A percentile compares a stretch with the other conserved stretches of the same genome.
Conservation (phyloP, 1,140 invertebrate genomes). For the Orussus abietinus region DNA sequence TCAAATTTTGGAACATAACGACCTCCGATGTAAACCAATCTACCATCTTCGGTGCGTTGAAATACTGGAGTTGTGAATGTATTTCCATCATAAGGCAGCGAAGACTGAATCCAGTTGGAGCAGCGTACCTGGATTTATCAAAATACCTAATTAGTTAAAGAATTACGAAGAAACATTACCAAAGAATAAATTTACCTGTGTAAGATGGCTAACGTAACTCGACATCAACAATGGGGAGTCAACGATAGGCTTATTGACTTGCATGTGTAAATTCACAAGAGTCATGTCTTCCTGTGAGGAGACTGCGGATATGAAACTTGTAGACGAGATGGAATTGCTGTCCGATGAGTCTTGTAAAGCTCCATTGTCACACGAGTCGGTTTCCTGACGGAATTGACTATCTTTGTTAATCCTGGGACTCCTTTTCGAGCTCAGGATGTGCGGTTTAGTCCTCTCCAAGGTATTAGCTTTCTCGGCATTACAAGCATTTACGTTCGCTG, state of each 20-base stretch:
- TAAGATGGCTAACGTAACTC: conserved; percentile 89
- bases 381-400: conserved; percentile 23
- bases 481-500: conserved; percentile 39
- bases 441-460: conserved; percentile 40
- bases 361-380: conserved; percentile 30
- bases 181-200: conserved; percentile 62
- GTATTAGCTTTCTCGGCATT: conserved; percentile 42
- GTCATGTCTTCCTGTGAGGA: conserved; percentile 93
- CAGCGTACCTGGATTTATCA: conserved; percentile 52
- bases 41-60: conserved; percentile 69
- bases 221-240: conserved; percentile 92
- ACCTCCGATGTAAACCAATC: conserved; percentile 70
- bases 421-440: conserved; percentile 21
- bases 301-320: conserved; percentile 87
- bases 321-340: conserved; percentile 72
- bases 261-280: conserved; percentile 90
- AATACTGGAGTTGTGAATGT: conserved; percentile 73
- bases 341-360: conserved; percentile 57
- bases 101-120: conserved; percentile 69
- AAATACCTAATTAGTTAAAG: neutral
- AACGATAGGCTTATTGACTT: conserved; percentile 90
- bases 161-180: conserved; percentile 1
- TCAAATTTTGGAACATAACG: conserved; percentile 65
- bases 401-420: conserved; percentile 35
- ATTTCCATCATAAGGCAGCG: conserved; percentile 65